Base-by-base conservation (phyloP, 2,888 invertebrate genomes). In the Microctonus hyperodae region DNA sequence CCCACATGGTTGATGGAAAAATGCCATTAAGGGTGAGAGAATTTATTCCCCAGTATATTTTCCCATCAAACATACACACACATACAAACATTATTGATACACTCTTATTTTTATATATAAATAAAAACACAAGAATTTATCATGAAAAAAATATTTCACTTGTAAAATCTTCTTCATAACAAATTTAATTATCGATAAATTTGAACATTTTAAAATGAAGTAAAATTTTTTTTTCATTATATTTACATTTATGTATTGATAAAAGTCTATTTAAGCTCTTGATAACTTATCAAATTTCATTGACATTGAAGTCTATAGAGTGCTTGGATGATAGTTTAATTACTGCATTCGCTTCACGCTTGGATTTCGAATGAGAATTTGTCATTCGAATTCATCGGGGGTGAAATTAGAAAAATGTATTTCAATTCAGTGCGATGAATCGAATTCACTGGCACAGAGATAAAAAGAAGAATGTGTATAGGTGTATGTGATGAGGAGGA, bases 331-430 rank as follows among this genome's bases (percentile, higher is more conserved):
- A 37, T 44, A 16, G 23, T n/a, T 40, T 44, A 58, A 40, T 44
- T 58, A 37, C 23, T n/a, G 25, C 23, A 40, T 13, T n/a, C 37
- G 22, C 57, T 35, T 57, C 37, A 37, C 57, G 13, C 20, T 20
- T 7, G 22, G 37, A 23, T 33, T 58, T 40, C 13, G 25, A 40
- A 61, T 16, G 25, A 16, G 11, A 16, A 13, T 44, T 16, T 44
- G 28, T 53, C 53, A 53, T 25, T 23, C 11, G 53, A 53, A n/a
- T 1, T 25, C 40, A 28, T 20, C n/a, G 31, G 33, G 57, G 33
- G 28, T 67, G 62, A 74, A 75, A 77, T 75, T 75, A 75, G 70
- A 75, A 75, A 76, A 75, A 74, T 74, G 70, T 77, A 77, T 77
- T 77, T 77, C 73, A 75, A 76, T 75, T 69, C 73, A 44, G 33